A percentile compares a stretch with the other conserved stretches of the same genome.
Conservation (phyloP, 1,140 invertebrate species). For the Thaumatotibia leucotreta region DNA sequence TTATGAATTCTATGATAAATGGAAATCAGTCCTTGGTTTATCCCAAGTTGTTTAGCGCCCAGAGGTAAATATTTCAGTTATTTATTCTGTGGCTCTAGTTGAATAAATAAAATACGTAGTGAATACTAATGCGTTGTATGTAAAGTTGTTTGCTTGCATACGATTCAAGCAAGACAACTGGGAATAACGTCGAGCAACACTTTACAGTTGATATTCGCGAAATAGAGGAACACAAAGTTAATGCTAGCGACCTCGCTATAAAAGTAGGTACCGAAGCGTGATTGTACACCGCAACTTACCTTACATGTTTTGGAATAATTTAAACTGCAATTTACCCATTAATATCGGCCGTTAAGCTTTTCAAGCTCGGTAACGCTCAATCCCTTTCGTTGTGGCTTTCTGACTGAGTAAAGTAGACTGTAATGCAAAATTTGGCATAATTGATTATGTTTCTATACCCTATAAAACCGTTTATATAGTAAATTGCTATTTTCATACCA, state of each 20-base stretch:
- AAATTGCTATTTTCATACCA: too few species aligned
- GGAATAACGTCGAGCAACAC: not conserved
- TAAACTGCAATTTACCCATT: constrained; percentile 1
- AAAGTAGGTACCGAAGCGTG: not conserved
- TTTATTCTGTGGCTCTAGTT: not conserved
- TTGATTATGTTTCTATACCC: not conserved
- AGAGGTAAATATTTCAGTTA: not conserved
- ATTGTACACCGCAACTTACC: not conserved
- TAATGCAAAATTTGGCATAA: not conserved
- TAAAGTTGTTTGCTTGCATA: constrained; percentile 1
- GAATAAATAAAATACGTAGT: constrained; percentile 12
- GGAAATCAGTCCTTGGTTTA: not conserved
- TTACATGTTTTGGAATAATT: not conserved
- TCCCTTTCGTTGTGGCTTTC: not conserved
- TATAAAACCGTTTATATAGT: not conserved
- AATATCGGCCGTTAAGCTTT: not conserved
- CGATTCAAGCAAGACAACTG: constrained; percentile 11
- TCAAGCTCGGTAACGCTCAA: not conserved
- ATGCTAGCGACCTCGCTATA: not conserved
- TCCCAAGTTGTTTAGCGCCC: not conserved
- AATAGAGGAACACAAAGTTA: not conserved
- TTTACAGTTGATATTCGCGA: not conserved
- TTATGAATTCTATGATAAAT: not conserved
- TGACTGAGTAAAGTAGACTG: not conserved
- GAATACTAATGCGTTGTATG: constrained; percentile 3